Evolutionary conservation across 2,888 invertebrate genomes (phyloP), one percentile per base, ranked within the genome.

Genomic region (Ramazzottius varieornatus): DNA sequence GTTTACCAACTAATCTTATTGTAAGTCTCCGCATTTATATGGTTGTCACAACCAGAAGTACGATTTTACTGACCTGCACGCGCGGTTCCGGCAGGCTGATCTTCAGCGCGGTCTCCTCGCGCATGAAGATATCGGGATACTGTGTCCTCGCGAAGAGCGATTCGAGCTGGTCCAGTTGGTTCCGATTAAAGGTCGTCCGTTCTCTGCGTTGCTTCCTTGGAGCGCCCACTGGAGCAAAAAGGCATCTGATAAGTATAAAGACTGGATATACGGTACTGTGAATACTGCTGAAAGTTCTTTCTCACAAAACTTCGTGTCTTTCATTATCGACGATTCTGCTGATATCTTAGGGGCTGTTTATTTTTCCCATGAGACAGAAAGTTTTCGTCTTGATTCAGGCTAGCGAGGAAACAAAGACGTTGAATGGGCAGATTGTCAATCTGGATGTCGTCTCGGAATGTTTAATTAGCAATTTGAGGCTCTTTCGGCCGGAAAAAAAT

Each of bases 101-200:
- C 79, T 96, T 94, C 66, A 92, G 78, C 0, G 98, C 96, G 64
- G 96, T 94, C 78, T 98, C 98, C 74, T 98, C 98, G 66, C 98
- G 80, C 92, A 94, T 93, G 80, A 96, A 98, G 76, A 98, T 96
- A 78, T 98, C 98, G 1, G 98, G 80, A 71, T 98, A 98, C 72
- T 94, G 81, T 8, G 96, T 98, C 79, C 93, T 96, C 70, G 84
- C 83, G 78, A 98, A 98, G 64, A 96, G 80, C 0, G 85, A 81
- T 75, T 99, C 98, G 69, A 99, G 79, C 8, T 94, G 84, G 77
- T 96, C 94, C 70, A 98, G 81, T 75, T 98, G 98, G 1, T 90
- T 86, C 65, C 96, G 81, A 13, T 94, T 93, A 79, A 96, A 99
- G 32, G 98, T 98, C 29, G 98, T 99, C 66, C 98, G 77, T 75